Base-by-base conservation (phyloP, 2,113 vertebrate genomes). In the Bothrops jararaca region DNA sequence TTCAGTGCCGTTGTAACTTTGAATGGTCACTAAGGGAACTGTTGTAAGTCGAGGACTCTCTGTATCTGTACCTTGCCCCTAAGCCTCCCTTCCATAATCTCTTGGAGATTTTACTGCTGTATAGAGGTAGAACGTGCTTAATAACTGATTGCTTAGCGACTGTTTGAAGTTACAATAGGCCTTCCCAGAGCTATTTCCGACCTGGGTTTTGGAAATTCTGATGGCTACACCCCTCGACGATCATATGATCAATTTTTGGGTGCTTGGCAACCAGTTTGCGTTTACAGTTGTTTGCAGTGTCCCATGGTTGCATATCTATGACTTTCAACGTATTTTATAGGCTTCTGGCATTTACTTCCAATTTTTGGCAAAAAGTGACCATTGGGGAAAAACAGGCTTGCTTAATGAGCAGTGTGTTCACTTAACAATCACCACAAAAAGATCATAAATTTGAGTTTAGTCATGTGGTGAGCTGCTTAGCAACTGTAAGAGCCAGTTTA, bases 141-240 rank as follows among this genome's bases (percentile, higher is more conserved):
- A 34, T 69, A 69, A 69, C 64, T 18, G 29, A 2, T 34, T 69
- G 64, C 64, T 69, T 69, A 69, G 64, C 4, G 13, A 69, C 64
- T n/a, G 13, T 69, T 34, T 15, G 13, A 69, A 69, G 13, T 69
- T 69, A 34, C 1, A 4, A 69, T 18, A 69, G 60, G 13, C 64
- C 29, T n/a, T 29, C 15, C 64, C 29, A 69, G 64, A 69, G 64
- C 29, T 69, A 50, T 50, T 50, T 50, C 48, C 48, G 1, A 50
- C 48, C 48, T 50, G 48, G 48, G 11, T 34, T 34, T 69, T 69
- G 64, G 34, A 69, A 69, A 29, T 69, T 34, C 12, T 69, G 64
- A 69, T 0, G 29, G 4, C 64, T n/a, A 69, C 0, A 1, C 13
- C 11, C 29, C 29, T 34, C 2, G 0, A 69, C 4, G 5, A 5